Conservation (phyloP, 2,797 vertebrate genomes). For the Brotula barbata region DNA sequence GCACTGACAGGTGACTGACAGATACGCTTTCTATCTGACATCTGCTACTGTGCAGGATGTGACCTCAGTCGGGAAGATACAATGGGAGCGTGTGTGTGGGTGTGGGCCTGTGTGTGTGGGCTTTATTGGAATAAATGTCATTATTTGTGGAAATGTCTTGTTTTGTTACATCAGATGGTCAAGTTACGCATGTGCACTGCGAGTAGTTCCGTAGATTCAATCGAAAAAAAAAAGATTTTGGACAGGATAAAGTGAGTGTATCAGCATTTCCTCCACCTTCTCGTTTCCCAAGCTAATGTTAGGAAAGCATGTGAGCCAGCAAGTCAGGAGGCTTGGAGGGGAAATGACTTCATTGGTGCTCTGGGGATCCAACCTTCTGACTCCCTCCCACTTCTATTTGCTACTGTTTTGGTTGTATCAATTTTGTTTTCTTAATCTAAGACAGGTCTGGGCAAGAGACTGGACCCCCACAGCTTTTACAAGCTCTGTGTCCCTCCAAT, state of each 20-base stretch:
- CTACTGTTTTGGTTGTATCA: constrained; percentile 52
- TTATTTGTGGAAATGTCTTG: background rate
- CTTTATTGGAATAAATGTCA: constrained; percentile 17
- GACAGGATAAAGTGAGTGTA: background rate
- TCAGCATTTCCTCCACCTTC: constrained; percentile 31
- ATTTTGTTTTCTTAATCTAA: constrained; percentile 31
- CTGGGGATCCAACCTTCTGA: constrained; percentile 47
- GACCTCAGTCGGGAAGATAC: constrained; percentile 34
- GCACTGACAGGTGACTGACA: constrained; percentile 74
- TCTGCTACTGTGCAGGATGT: constrained; percentile 58
- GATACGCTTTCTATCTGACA: constrained; percentile 57
- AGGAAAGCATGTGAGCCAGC: constrained; percentile 50
- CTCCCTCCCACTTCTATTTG: constrained; percentile 45
- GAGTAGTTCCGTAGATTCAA: background rate
- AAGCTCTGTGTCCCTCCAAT: background rate
- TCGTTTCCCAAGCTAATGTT: constrained; percentile 45
- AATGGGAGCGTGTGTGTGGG: constrained; percentile 32
- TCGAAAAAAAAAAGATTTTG: background rate
- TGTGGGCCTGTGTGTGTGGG: constrained; percentile 5
- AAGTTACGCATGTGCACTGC: too few relatives aligned
- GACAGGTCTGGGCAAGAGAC: constrained; percentile 32
- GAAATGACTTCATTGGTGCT: constrained; percentile 68
- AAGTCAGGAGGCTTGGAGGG: constrained; percentile 54
- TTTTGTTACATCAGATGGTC: too few relatives aligned
- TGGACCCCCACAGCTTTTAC: background rate